Evolutionary conservation across 2,797 vertebrate genomes (phyloP).

Genomic region (Rachycentron canadum): DNA sequence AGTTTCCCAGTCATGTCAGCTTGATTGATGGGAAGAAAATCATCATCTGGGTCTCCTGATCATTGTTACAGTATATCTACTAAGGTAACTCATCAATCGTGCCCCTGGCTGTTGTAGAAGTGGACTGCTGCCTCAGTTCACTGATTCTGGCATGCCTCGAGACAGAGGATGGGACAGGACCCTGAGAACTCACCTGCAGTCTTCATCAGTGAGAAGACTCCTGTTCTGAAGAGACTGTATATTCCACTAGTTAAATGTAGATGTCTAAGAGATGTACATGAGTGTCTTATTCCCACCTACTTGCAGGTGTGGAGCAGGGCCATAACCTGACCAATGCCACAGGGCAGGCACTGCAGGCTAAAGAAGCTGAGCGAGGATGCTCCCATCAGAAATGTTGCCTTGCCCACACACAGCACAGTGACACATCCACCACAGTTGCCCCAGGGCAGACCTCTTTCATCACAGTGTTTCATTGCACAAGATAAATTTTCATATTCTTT

Average conservation of each 20-base stretch:
- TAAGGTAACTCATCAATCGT: slow-evolving; percentile 16
- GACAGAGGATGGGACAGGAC: not conserved
- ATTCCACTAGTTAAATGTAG: not conserved
- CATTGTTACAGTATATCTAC: not conserved
- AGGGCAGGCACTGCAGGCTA: not conserved
- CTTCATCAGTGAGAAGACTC: not conserved
- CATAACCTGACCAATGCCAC: slow-evolving; percentile 16
- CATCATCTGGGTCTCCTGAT: not conserved
- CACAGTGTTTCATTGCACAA: not conserved
- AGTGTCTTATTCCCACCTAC: not conserved
- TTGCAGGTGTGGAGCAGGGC: not conserved
- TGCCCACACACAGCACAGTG: not conserved
- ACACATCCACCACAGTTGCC: not conserved
- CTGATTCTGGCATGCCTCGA: not conserved
- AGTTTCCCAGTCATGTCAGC: not conserved
- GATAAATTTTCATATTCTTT: slow-evolving; percentile 21
- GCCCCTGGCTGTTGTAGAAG: slow-evolving; percentile 7
- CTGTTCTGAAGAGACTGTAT: not conserved
- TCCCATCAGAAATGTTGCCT: not conserved
- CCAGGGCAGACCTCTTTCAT: slow-evolving; percentile 1
- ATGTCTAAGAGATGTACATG: not conserved
- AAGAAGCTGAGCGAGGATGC: not conserved
- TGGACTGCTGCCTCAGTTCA: slow-evolving; percentile 6
- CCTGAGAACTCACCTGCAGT: not conserved
- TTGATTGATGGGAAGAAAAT: slow-evolving; percentile 28